phyloP scores from a whole-genome alignment of 1,140 invertebrate species.

The Doryteuthis pealeii region DNA sequence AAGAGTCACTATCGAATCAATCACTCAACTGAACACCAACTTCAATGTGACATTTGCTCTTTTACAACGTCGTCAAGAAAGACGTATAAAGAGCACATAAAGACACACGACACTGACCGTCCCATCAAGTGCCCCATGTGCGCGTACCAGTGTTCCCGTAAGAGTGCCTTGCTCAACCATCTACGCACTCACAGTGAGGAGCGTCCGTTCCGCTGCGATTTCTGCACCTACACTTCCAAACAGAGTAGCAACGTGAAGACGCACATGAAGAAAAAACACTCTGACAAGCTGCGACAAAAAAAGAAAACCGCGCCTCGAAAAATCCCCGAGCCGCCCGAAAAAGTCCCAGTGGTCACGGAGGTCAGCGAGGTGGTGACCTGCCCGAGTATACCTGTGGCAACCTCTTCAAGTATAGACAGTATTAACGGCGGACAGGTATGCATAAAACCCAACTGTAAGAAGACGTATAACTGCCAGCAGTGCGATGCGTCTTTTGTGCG shows the following conservation, averaged over 20 bases:
- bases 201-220: slow-evolving; percentile 54
- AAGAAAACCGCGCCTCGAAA: neutral
- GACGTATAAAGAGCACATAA: slow-evolving; percentile 39
- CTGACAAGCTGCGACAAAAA: slow-evolving; percentile 30
- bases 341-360: neutral
- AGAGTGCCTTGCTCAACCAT: slow-evolving; percentile 52
- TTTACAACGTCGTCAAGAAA: slow-evolving; percentile 43
- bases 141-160: slow-evolving; percentile 37
- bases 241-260: slow-evolving; percentile 45
- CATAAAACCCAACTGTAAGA: slow-evolving; percentile 35
- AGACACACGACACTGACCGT: slow-evolving; percentile 35
- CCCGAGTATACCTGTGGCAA: neutral
- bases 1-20: slow-evolving; percentile 45
- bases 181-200: slow-evolving; percentile 60
- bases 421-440: slow-evolving; percentile 15
- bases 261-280: slow-evolving; percentile 43
- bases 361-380: neutral
- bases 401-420: neutral
- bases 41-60: slow-evolving; percentile 39
- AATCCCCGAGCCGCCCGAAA: neutral
- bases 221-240: slow-evolving; percentile 53
- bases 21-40: slow-evolving; percentile 43
- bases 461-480: slow-evolving; percentile 41
- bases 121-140: slow-evolving; percentile 35
- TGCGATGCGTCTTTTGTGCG: slow-evolving; percentile 55